Evolutionary conservation across 30 jellyfish, hydroid and myxozoan species (phyloP), one percentile per base, ranked within the genome.

Genomic region (Cassiopea andromeda): DNA sequence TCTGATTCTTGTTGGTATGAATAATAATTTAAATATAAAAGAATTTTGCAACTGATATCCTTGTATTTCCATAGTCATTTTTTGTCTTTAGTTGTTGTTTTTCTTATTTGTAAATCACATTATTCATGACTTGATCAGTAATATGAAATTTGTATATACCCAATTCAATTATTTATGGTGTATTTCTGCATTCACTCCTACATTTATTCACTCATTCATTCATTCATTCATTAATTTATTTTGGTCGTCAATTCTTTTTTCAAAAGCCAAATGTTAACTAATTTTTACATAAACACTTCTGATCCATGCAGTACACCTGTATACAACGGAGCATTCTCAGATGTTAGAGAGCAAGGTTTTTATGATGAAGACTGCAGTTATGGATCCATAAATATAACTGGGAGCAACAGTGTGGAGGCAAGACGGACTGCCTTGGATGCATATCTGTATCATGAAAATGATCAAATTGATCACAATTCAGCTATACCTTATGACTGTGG

Each of bases 401-500:
- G 16, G 16, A 50, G 86, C 74, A 77, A 15, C 48, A 77, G 73
- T 49, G 47, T 77, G 2, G 86, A 77, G 74, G 73, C 86, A 46
- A 58, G 86, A 49, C 14, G 86, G 50, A 77, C 86, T 1, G 74
- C 27, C 8, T 18, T 77, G 49, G 86, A 77, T 77, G 73, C 86
- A 2, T 77, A 77, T 54, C 54, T 77, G n/a, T 77, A 77, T 54
- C 86, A 77, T 14, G 73, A 49, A 19, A 48, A 49, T 77, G 86
- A 77, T 5, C 47, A 77, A 1, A 44, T 2, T 70, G 79, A 70
- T 70, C 16, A 2, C 48, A 50, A 70, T 7, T 15, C 79, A n/a
- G 49, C 79, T 38, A 70, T 19, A 6, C 50, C 79, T 43, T 70
- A 70, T 70, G 49, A 19, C 6, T 70, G 19, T 43, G 79, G 79